These are phyloP conservation scores for Drosophila planitibia DNA, from an alignment of 2,888 invertebrate genomes.

Conservation along the genomic window DNA sequence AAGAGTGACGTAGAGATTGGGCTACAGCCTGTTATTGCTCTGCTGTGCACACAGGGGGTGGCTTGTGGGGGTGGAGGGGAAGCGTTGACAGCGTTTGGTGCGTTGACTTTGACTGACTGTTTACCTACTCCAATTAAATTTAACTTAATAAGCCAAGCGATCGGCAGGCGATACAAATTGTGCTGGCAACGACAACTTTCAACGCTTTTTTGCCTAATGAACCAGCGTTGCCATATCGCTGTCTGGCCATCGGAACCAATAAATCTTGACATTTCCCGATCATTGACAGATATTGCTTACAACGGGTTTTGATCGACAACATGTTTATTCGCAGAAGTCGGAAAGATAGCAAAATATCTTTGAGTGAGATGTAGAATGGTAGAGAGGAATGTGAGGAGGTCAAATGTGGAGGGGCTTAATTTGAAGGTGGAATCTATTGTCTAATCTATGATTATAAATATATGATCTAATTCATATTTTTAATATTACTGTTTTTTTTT, in stretches of 20 bases:
- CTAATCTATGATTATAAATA: background rate
- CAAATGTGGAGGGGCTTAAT: background rate
- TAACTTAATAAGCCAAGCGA: constrained; percentile 59
- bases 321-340: constrained; percentile 24
- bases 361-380: background rate
- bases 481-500: background rate
- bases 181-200: constrained; percentile 49
- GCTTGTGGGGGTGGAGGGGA: background rate
- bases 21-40: constrained; percentile 27
- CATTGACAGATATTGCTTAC: constrained; percentile 50
- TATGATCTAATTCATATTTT: background rate
- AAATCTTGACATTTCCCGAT: constrained; percentile 20
- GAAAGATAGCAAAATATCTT: constrained; percentile 9
- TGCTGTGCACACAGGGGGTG: background rate
- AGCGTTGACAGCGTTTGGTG: constrained; percentile 19
- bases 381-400: background rate
- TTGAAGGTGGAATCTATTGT: background rate
- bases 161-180: constrained; percentile 71
- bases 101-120: constrained; percentile 69
- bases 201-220: constrained; percentile 61
- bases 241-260: constrained; percentile 32
- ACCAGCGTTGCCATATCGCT: constrained; percentile 66
- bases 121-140: constrained; percentile 75
- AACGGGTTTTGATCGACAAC: constrained; percentile 45
- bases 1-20: constrained; percentile 27